phyloP scores from a whole-genome alignment of 2,888 invertebrate genomes.

The Rotaria socialis region DNA sequence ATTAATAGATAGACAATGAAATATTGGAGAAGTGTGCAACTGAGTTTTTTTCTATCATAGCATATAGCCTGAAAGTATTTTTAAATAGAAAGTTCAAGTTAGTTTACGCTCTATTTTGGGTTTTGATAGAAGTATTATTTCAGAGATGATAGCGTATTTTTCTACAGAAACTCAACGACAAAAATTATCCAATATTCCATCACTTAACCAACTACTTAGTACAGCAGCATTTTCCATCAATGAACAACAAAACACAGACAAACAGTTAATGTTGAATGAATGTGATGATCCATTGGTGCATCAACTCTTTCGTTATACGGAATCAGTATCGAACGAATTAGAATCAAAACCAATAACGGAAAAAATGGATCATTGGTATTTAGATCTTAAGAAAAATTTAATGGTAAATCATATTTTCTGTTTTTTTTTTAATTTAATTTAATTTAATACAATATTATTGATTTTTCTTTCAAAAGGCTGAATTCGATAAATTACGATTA shows the following conservation, averaged over 20 bases:
- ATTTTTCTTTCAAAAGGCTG: not conserved
- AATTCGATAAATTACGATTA: slow-evolving; percentile 27
- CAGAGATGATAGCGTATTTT: not conserved
- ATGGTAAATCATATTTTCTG: not conserved
- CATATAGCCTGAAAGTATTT: too few relatives aligned
- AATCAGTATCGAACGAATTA: not conserved
- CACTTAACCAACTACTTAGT: not conserved
- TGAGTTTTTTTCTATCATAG: too few relatives aligned
- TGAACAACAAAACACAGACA: not conserved
- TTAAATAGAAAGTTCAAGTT: too few relatives aligned
- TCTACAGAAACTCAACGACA: not conserved
- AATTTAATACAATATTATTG: not conserved
- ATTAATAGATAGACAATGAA: too few relatives aligned
- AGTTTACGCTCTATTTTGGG: too few relatives aligned
- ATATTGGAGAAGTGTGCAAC: too few relatives aligned
- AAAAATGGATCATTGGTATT: slow-evolving; percentile 37
- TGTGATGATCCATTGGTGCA: not conserved
- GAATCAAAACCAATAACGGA: slow-evolving; percentile 21
- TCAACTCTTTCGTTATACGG: not conserved
- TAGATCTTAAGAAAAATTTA: slow-evolving; percentile 7
- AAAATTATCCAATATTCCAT: not conserved
- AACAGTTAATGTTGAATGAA: not conserved
- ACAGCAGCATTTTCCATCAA: not conserved
- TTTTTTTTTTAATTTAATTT: not conserved
- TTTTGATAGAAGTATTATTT: too few relatives aligned